Evolutionary conservation across 2,888 invertebrate species (phyloP).

Genomic region (Leptodirus hochenwartii): DNA sequence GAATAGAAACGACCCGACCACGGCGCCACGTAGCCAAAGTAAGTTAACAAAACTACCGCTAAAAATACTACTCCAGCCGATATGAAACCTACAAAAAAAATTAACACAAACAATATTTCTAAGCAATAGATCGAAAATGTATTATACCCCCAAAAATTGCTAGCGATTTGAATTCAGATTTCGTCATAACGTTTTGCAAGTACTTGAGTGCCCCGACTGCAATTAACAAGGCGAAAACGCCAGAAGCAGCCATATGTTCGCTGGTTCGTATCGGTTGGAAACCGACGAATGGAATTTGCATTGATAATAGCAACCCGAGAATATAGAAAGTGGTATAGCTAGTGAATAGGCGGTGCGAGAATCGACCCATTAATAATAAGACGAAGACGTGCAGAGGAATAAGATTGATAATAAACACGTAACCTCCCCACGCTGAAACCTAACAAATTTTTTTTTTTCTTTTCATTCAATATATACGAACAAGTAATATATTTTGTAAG

Average conservation of each 20-base stretch:
- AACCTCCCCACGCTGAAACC: slow-evolving; percentile 99
- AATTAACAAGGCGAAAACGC: slow-evolving; percentile 87
- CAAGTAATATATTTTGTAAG: slow-evolving; percentile 5
- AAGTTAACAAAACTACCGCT: slow-evolving; percentile 76
- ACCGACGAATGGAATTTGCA: slow-evolving; percentile 94
- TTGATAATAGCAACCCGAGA: slow-evolving; percentile 82
- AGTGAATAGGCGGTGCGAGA: slow-evolving; percentile 77
- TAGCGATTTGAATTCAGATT: slow-evolving; percentile 76
- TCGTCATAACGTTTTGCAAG: slow-evolving; percentile 70
- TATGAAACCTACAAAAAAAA: too few species aligned
- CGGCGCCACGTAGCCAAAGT: slow-evolving; percentile 88
- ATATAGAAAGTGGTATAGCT: slow-evolving; percentile 97
- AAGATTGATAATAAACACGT: slow-evolving; percentile 97
- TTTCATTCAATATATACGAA: slow-evolving; percentile 4
- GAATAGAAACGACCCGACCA: slow-evolving; percentile 96
- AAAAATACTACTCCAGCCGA: slow-evolving; percentile 68
- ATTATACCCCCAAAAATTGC: slow-evolving; percentile 64
- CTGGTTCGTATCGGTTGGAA: slow-evolving; percentile 98
- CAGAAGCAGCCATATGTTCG: slow-evolving; percentile 98
- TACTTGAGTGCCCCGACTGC: slow-evolving; percentile 77
- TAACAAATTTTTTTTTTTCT: slow-evolving; percentile 22
- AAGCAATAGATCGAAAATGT: too few species aligned
- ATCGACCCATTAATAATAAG: slow-evolving; percentile 86
- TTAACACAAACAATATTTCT: too few species aligned
- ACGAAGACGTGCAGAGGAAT: slow-evolving; percentile 96